A percentile compares a stretch with the other conserved stretches of the same genome.
Conservation (phyloP, 2,113 vertebrate genomes). For the Pedionomus torquatus region DNA sequence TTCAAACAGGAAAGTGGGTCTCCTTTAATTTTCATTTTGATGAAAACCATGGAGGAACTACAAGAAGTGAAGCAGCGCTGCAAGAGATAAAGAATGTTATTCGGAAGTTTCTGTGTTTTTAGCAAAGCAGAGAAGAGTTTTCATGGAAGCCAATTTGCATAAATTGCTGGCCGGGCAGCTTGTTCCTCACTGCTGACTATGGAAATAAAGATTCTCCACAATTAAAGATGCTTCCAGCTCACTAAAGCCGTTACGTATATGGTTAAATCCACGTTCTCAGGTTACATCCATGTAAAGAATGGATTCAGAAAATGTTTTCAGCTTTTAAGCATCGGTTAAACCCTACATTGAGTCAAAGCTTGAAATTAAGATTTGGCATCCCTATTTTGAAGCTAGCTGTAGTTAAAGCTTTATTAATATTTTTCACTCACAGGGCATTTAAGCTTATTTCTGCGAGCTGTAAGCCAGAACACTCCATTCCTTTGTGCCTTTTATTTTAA, state of each 20-base stretch:
- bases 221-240: background rate
- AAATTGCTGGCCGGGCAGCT: background rate
- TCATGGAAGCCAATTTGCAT: conserved; percentile 26
- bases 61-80: background rate
- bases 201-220: background rate
- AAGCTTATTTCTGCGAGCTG: background rate
- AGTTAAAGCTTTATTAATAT: background rate
- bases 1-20: background rate
- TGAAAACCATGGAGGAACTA: background rate
- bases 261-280: background rate
- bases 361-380: background rate
- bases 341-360: background rate
- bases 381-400: background rate
- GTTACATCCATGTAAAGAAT: background rate
- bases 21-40: background rate
- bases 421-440: background rate
- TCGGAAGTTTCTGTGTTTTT: background rate
- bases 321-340: background rate
- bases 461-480: background rate
- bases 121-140: background rate
- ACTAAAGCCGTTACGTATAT: background rate
- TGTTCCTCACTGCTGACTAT: background rate
- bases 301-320: background rate
- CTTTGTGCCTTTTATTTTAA: background rate
- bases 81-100: background rate